phyloP scores from a whole-genome alignment of 2,113 vertebrate species.

The Delphinapterus leucas region DNA sequence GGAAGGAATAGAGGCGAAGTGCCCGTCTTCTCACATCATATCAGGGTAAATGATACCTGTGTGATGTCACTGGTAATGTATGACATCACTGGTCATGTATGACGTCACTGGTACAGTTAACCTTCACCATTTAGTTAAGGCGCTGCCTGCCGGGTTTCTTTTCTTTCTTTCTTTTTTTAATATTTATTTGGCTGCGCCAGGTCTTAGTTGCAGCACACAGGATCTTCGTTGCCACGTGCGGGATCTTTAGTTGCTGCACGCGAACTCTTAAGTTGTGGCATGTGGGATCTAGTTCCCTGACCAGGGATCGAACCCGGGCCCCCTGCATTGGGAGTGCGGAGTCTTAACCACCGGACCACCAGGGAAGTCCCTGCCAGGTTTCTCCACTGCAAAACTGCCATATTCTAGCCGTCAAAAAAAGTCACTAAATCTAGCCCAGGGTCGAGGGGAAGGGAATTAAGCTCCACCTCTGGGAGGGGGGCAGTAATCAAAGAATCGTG shows the following conservation, averaged over 20 bases:
- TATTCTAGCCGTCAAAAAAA: accelerated
- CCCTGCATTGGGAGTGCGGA: too few species aligned
- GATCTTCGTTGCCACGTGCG: too few species aligned
- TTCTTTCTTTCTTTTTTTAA: too few species aligned
- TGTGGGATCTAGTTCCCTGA: too few species aligned
- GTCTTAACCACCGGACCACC: too few species aligned
- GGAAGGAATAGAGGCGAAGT: neutral
- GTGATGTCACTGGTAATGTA: neutral
- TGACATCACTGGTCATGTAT: neutral
- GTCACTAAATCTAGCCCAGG: too few species aligned
- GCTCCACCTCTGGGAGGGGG: neutral
- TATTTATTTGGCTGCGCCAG: too few species aligned
- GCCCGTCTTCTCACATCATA: neutral
- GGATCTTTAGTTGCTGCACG: too few species aligned
- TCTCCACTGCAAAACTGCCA: accelerated
- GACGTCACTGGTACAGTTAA: accelerated
- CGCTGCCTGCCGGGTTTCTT: neutral
- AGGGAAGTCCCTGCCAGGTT: neutral
- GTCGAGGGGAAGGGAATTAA: too few species aligned
- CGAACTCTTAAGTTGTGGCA: too few species aligned
- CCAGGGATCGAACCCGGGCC: too few species aligned
- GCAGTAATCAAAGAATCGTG: accelerated
- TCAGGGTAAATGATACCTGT: accelerated
- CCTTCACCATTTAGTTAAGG: accelerated
- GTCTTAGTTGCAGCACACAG: too few species aligned